phyloP scores from a whole-genome alignment of 1,140 invertebrate species.

The Aphidius ervi region DNA sequence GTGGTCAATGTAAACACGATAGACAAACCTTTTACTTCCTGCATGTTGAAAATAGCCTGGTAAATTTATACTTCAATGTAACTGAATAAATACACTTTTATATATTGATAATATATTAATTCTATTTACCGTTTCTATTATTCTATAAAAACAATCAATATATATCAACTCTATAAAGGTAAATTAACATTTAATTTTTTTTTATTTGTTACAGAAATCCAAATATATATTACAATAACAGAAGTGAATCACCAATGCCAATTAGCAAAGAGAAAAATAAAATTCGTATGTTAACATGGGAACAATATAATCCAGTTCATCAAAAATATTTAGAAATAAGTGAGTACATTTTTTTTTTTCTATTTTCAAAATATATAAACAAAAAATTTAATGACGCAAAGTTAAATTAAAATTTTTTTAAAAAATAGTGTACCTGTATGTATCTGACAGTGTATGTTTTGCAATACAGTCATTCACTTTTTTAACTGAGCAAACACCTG shows the following conservation, averaged over 20 bases:
- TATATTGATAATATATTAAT: not conserved
- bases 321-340: constrained; percentile 92
- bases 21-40: constrained; percentile 25
- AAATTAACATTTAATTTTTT: not conserved
- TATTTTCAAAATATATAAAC: not conserved
- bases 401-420: not conserved
- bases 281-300: constrained; percentile 81
- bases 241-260: constrained; percentile 63
- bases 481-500: not conserved
- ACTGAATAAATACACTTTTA: constrained; percentile 4
- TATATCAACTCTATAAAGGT: not conserved
- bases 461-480: not conserved
- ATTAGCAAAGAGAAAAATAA: constrained; percentile 77
- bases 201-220: constrained; percentile 67
- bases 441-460: too few species aligned
- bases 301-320: constrained; percentile 83
- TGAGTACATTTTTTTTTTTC: constrained; percentile 50
- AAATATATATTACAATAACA: constrained; percentile 67
- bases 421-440: too few species aligned
- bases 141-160: too few species aligned
- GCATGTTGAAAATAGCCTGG: not conserved
- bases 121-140: not conserved
- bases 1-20: constrained; percentile 27
- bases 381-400: not conserved
- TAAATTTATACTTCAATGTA: constrained; percentile 17